These are phyloP conservation scores for Tipula helvola DNA, from an alignment of 2,888 invertebrate genomes.

Conservation along the genomic window DNA sequence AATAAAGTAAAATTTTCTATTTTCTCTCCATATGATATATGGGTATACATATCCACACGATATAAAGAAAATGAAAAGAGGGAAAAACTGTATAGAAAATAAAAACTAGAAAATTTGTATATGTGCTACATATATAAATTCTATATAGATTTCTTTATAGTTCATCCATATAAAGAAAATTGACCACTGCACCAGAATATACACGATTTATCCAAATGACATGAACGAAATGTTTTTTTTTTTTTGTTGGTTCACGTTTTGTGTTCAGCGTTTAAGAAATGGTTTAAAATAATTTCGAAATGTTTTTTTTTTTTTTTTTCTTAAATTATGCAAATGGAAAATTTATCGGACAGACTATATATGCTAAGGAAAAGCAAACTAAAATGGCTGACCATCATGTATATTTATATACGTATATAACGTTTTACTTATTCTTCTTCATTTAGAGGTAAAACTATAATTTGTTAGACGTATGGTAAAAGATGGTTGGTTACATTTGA, in stretches of 20 bases:
- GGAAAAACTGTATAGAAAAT: not conserved
- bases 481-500: constrained; percentile 4
- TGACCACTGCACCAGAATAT: not conserved
- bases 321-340: not conserved
- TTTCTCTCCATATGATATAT: not conserved
- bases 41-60: not conserved
- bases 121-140: not conserved
- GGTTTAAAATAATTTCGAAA: not conserved
- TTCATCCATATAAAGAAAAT: not conserved
- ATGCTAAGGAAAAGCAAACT: not conserved
- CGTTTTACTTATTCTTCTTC: constrained; percentile 4
- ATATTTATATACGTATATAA: not conserved
- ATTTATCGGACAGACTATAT: not conserved
- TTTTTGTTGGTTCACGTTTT: not conserved
- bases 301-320: not conserved
- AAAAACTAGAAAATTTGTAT: not conserved
- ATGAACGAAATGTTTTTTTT: not conserved
- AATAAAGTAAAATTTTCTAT: not conserved
- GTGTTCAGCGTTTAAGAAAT: not conserved
- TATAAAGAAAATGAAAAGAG: not conserved
- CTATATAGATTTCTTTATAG: not conserved
- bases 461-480: constrained; percentile 4
- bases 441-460: constrained; percentile 4
- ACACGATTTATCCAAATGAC: not conserved
- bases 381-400: constrained; percentile 4